A percentile compares a stretch with the other conserved stretches of the same genome.
Conservation (phyloP, 2,888 invertebrate genomes). For the Ametastegia equiseti region DNA sequence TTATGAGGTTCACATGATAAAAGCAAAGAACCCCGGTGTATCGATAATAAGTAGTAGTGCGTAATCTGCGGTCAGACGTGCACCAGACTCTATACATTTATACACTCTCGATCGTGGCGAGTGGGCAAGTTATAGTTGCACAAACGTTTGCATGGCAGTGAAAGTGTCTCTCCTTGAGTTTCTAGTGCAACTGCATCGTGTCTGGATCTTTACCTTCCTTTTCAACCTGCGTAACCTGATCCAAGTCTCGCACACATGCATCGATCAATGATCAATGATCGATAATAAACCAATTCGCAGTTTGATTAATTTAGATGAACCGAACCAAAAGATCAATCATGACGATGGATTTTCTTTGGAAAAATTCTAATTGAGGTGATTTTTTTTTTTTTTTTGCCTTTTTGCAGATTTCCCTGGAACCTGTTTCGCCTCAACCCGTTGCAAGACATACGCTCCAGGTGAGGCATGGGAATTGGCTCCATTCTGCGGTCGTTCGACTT, state of each 20-base stretch:
- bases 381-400: conserved; percentile 62
- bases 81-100: conserved; percentile 47
- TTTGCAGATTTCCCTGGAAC: conserved; percentile 90
- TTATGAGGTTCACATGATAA: too few relatives aligned
- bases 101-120: too few relatives aligned
- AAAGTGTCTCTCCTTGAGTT: conserved; percentile 74
- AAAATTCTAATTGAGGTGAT: not conserved
- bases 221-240: conserved; percentile 7
- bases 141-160: conserved; percentile 67
- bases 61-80: conserved; percentile 36
- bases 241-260: not conserved
- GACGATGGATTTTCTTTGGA: conserved; percentile 5
- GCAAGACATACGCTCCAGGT: conserved; percentile 91
- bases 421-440: conserved; percentile 94
- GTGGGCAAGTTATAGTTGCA: conserved; percentile 56
- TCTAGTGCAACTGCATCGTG: conserved; percentile 57
- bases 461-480: conserved; percentile 92
- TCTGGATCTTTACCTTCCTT: conserved; percentile 22
- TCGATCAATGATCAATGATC: not conserved
- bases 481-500: conserved; percentile 94
- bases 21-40: not conserved
- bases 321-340: too few relatives aligned
- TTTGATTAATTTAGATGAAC: not conserved
- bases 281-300: not conserved
- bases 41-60: conserved; percentile 5